Evolutionary conservation across 2,797 vertebrate species (phyloP).

Genomic region (Halcyon chelicuti): DNA sequence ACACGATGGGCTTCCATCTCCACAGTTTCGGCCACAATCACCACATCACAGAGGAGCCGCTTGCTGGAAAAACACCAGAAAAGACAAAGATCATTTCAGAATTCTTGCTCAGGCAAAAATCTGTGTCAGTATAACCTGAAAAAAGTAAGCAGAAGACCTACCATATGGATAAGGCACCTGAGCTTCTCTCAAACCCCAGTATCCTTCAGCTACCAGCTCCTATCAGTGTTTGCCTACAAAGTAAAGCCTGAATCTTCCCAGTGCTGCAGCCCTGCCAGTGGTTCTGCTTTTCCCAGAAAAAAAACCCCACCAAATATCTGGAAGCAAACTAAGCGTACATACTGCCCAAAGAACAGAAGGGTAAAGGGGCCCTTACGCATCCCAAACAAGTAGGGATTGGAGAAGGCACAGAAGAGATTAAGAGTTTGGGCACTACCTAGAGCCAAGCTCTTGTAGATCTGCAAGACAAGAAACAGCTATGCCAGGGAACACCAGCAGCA

Average conservation of each 20-base stretch:
- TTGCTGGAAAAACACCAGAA: conserved; percentile 83
- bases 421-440: background rate
- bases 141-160: background rate
- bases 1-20: conserved; percentile 93
- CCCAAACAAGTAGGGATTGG: background rate
- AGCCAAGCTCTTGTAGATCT: background rate
- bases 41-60: conserved; percentile 93
- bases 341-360: background rate
- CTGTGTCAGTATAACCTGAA: background rate
- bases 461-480: background rate
- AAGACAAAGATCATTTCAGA: conserved; percentile 42
- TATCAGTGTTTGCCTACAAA: background rate
- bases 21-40: conserved; percentile 90
- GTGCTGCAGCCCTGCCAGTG: background rate
- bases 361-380: background rate
- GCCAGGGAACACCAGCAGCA: background rate
- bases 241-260: background rate
- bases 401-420: background rate
- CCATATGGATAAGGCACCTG: background rate
- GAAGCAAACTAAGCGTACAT: background rate
- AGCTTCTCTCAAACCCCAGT: background rate
- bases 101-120: background rate
- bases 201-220: background rate
- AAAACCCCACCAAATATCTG: background rate
- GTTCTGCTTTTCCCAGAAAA: background rate